Conservation (phyloP, 2,113 vertebrate species). For the Lutjanus erythropterus region DNA sequence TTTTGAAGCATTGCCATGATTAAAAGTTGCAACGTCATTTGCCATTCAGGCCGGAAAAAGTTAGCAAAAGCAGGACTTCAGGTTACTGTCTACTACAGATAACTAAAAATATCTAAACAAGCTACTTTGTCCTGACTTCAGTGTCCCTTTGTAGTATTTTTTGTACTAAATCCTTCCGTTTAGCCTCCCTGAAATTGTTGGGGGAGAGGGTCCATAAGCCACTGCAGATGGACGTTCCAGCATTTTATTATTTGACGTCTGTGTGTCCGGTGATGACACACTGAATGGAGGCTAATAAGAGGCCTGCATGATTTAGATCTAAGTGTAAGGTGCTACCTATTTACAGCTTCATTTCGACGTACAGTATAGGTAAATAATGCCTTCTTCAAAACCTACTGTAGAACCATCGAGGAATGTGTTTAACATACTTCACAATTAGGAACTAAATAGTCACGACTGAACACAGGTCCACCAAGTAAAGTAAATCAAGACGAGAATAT, state of each 20-base stretch:
- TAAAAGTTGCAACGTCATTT: slow-evolving; percentile 24
- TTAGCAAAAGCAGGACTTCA: slow-evolving; percentile 38
- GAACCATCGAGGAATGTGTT: slow-evolving; percentile 75
- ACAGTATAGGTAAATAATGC: slow-evolving; percentile 66
- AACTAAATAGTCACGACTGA: slow-evolving; percentile 74
- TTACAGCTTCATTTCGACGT: slow-evolving; percentile 69
- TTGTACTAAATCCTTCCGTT: slow-evolving; percentile 39
- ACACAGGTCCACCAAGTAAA: slow-evolving; percentile 74
- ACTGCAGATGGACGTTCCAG: slow-evolving; percentile 49
- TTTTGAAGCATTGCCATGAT: slow-evolving; percentile 30
- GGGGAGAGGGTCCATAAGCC: slow-evolving; percentile 5
- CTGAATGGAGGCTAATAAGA: slow-evolving; percentile 29
- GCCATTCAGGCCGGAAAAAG: slow-evolving; percentile 31
- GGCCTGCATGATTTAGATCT: slow-evolving; percentile 53
- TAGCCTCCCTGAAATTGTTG: slow-evolving; percentile 32
- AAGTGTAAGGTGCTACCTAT: slow-evolving; percentile 66
- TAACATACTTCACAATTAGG: slow-evolving; percentile 71
- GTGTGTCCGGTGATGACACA: slow-evolving; percentile 26
- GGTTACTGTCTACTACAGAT: background rate
- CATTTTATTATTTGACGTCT: slow-evolving; percentile 32
- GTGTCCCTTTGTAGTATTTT: slow-evolving; percentile 31
- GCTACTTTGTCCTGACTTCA: slow-evolving; percentile 39
- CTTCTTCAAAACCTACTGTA: slow-evolving; percentile 62
- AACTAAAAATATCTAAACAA: slow-evolving; percentile 30
- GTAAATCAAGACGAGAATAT: slow-evolving; percentile 72